These are phyloP conservation scores for Mobula birostris DNA, from an alignment of 2,113 vertebrate species.

Conservation along the genomic window DNA sequence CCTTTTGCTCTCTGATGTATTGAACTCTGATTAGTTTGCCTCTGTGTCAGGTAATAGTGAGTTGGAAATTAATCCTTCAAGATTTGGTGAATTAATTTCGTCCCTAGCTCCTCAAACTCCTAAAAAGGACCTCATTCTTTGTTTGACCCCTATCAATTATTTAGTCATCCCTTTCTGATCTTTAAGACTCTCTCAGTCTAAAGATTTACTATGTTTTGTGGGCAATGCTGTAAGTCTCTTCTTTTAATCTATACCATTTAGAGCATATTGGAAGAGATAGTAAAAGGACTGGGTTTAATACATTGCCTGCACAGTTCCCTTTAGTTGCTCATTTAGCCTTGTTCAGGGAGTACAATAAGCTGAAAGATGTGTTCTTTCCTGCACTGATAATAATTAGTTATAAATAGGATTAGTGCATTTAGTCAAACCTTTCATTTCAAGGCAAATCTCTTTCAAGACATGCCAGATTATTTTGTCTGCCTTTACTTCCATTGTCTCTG, in stretches of 20 bases:
- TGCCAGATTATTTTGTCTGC: constrained; percentile 33
- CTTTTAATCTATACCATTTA: not conserved
- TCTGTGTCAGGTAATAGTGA: too few relatives aligned
- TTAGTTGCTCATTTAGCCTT: constrained; percentile 27
- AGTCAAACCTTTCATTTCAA: constrained; percentile 32
- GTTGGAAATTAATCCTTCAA: too few relatives aligned
- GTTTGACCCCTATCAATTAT: too few relatives aligned
- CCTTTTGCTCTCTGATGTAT: too few relatives aligned
- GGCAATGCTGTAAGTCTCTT: too few relatives aligned
- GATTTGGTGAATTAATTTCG: too few relatives aligned
- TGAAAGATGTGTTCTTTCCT: constrained; percentile 31
- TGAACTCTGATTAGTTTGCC: too few relatives aligned
- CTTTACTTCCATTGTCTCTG: constrained; percentile 28
- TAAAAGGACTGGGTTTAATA: not conserved
- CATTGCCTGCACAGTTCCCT: not conserved
- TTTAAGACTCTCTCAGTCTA: too few relatives aligned
- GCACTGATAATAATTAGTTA: constrained; percentile 23
- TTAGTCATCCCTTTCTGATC: too few relatives aligned
- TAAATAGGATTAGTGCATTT: constrained; percentile 32
- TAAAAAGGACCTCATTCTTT: too few relatives aligned
- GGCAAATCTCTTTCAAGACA: constrained; percentile 32
- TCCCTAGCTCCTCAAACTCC: too few relatives aligned
- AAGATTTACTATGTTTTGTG: too few relatives aligned
- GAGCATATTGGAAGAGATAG: not conserved
- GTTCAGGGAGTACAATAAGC: constrained; percentile 26